Evolutionary conservation across 2,113 vertebrate genomes (phyloP).

Genomic region (Callipepla californica): DNA sequence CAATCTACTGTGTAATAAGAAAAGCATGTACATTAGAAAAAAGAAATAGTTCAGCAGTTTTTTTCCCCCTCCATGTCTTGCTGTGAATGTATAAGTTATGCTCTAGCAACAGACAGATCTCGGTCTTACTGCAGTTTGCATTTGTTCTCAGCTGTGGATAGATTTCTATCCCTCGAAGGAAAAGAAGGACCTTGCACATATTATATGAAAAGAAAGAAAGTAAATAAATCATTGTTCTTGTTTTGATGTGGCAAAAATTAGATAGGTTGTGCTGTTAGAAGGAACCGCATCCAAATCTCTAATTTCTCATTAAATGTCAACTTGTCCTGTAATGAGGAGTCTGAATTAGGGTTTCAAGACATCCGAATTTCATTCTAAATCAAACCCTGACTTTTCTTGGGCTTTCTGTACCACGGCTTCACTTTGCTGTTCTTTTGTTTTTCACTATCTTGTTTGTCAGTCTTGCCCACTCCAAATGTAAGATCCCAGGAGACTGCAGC

Average conservation of each 20-base stretch:
- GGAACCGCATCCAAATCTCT: background rate
- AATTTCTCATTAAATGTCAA: slow-evolving; percentile 23
- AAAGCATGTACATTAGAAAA: background rate
- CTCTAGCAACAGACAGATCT: background rate
- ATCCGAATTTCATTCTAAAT: background rate
- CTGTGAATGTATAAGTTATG: background rate
- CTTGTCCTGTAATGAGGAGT: background rate
- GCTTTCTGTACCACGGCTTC: background rate
- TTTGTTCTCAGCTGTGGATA: background rate
- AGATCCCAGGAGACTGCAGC: background rate
- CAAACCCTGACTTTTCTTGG: background rate
- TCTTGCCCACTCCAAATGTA: background rate
- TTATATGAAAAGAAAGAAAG: background rate
- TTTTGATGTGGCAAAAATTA: slow-evolving; percentile 1
- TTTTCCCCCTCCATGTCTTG: background rate
- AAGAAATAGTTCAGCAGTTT: background rate
- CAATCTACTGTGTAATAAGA: background rate
- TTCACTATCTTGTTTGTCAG: background rate
- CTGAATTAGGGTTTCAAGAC: background rate
- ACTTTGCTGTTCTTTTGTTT: background rate
- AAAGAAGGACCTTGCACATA: background rate
- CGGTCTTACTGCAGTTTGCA: background rate
- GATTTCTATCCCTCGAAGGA: background rate
- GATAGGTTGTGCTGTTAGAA: background rate
- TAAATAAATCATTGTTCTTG: background rate